Evolutionary conservation across 2,113 vertebrate species (phyloP).

Genomic region (Ranitomeya variabilis): DNA sequence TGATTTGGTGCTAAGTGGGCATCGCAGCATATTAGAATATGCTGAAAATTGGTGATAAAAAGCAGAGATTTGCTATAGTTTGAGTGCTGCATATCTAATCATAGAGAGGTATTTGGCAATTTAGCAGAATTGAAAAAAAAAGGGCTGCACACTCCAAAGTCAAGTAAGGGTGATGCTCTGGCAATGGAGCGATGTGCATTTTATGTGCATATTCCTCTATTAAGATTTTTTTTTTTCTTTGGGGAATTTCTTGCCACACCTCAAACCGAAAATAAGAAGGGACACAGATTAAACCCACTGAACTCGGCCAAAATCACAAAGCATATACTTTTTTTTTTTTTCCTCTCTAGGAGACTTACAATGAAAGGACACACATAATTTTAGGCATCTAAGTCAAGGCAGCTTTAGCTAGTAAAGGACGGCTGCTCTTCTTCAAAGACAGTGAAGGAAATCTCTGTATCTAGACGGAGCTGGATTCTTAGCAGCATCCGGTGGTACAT

Average conservation of each 20-base stretch:
- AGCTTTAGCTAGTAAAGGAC: constrained; percentile 66
- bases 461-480: constrained; percentile 63
- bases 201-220: constrained; percentile 68
- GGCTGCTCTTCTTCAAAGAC: constrained; percentile 63
- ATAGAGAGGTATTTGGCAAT: constrained; percentile 20
- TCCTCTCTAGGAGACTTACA: constrained; percentile 64
- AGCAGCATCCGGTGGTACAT: constrained; percentile 60
- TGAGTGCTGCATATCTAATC: constrained; percentile 33
- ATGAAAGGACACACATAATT: constrained; percentile 67
- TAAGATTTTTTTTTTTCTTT: constrained; percentile 68
- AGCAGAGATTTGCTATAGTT: background rate
- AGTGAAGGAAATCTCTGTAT: constrained; percentile 60
- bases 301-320: constrained; percentile 71
- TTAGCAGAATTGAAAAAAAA: background rate
- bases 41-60: background rate
- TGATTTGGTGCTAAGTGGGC: background rate
- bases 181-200: constrained; percentile 66
- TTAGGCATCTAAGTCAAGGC: constrained; percentile 65
- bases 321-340: constrained; percentile 66
- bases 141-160: background rate
- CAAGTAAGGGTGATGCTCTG: constrained; percentile 54
- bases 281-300: constrained; percentile 69
- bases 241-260: constrained; percentile 72
- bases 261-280: constrained; percentile 71
- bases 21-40: background rate